Base-by-base conservation (phyloP, 2,888 invertebrate genomes). In the Neoscelio sp. region DNA sequence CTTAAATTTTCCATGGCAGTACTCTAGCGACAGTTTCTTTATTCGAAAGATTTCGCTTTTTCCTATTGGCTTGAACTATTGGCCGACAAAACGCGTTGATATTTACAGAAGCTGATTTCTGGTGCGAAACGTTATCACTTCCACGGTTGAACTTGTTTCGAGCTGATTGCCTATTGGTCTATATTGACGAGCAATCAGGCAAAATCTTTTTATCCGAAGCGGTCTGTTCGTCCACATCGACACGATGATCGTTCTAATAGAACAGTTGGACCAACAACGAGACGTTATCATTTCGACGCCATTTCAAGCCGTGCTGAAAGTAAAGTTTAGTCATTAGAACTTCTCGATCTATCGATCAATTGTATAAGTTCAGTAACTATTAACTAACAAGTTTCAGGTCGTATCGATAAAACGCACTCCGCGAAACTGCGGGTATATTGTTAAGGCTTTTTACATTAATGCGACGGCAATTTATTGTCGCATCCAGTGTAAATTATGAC, bases 241-340 rank as follows among this genome's bases (percentile, higher is more conserved):
- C 52, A 28, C 42, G 52, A 23, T 35, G 52, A 62, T 52, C 62
- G 71, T 42, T 70, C 44, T 35, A 15, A 10, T 8, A 40, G 8
- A 71, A 62, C 71, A 56, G 56, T 64, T 56, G 73, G 10, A 58
- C 33, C 50, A 58, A 50, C 42, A 58, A 26, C 58, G n/a, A 33
- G 23, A 5, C 23, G 65, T 54, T 65, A 74, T 65, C 65, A 74
- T 74, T 65, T 46, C 26, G 58, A 15, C 42, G 58, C 38, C 40
- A 62, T 58, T 65, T 65, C 33, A 56, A 64, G 48, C 20, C 30
- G 28, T 30, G 13, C 33, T 65, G 50, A 74, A 74, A 74, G 74
- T 58, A 65, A 65, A 65, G 65, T 74, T 74, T 50, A 58, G 65
- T 65, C 67, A 74, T 67, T 65, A 65, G 65, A 74, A 74, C 65